A percentile compares a stretch with the other conserved stretches of the same genome.
These are phyloP conservation scores for Hirundichthys speculiger DNA, from an alignment of 2,113 vertebrate species.

Conservation along the genomic window DNA sequence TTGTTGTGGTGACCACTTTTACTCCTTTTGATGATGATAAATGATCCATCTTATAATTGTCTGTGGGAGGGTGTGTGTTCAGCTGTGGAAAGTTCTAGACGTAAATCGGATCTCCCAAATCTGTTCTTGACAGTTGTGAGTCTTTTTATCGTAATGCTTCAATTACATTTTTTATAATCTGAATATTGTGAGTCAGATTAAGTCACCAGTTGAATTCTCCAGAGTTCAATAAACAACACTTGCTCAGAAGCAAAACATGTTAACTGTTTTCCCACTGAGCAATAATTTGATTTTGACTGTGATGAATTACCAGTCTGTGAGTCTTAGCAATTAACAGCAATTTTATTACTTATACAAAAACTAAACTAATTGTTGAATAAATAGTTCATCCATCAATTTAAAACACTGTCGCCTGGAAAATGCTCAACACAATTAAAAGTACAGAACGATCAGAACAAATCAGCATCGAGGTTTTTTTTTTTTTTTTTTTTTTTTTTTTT, in stretches of 20 bases:
- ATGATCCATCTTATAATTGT: too few species aligned
- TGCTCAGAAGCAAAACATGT: too few species aligned
- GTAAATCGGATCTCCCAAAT: too few species aligned
- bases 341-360: slow-evolving; percentile 5
- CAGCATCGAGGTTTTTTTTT: background rate
- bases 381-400: slow-evolving; percentile 43
- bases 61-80: too few species aligned
- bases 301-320: slow-evolving; percentile 28
- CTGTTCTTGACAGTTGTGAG: too few species aligned
- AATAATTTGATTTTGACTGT: background rate
- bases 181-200: background rate
- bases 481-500: too few species aligned
- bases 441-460: slow-evolving; percentile 6
- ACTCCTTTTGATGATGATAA: too few species aligned
- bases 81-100: too few species aligned
- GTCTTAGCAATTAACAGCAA: slow-evolving; percentile 7
- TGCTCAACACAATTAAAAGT: slow-evolving; percentile 1
- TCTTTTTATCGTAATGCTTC: too few species aligned
- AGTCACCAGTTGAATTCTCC: background rate
- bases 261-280: background rate
- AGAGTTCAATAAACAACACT: slow-evolving; percentile 8
- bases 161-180: too few species aligned
- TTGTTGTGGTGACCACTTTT: too few species aligned
- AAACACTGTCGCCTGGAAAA: slow-evolving; percentile 24
- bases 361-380: slow-evolving; percentile 34